Base-by-base conservation (phyloP, 2,797 vertebrate species). In the Adelosebastes latens region DNA sequence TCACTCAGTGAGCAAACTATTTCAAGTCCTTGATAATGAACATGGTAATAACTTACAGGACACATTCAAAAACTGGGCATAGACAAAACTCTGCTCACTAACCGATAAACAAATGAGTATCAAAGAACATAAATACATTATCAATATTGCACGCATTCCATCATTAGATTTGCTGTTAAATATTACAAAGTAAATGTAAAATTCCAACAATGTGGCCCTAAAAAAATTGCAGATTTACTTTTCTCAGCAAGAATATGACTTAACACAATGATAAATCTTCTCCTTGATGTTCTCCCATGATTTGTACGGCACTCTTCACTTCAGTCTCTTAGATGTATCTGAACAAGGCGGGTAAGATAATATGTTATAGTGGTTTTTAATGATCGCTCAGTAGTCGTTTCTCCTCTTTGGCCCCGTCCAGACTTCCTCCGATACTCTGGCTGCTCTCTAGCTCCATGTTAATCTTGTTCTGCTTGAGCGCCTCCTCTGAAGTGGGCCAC, bases 341-440 rank as follows among this genome's bases (percentile, higher is more conserved):
- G 6, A 68, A 66, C 11, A 20, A 25, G 6, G 16, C 75, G 7
- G 12, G 42, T 27, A 74, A 34, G 46, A 59, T 59, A 53, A 60
- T 1, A 39, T 24, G 52, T 56, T 24, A 29, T 12, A 55, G 49
- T n/a, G 14, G 2, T 52, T 72, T 65, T 79, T 77, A 93, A 27
- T 88, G 84, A 20, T 61, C 55, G 1, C 73, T 77, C 25, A 94
- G 80, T 0, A 92, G 88, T 2, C 2, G 69, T 58, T 92, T 94
- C 68, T 93, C 93, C n/a, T 93, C 92, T 24, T 92, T 95, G 66
- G 93, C 92, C 0, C 93, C 94, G 0, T 95, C 90, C 79, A 94
- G 87, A 59, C 80, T 87, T 11, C 92, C 94, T 5, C 87, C 89
- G 0, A 90, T 16, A 10, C 91, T 94, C 75, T 77, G 80, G 71